Evolutionary conservation across 2,113 vertebrate genomes (phyloP), one percentile per base, ranked within the genome.

Genomic region (Paralichthys olivaceus): DNA sequence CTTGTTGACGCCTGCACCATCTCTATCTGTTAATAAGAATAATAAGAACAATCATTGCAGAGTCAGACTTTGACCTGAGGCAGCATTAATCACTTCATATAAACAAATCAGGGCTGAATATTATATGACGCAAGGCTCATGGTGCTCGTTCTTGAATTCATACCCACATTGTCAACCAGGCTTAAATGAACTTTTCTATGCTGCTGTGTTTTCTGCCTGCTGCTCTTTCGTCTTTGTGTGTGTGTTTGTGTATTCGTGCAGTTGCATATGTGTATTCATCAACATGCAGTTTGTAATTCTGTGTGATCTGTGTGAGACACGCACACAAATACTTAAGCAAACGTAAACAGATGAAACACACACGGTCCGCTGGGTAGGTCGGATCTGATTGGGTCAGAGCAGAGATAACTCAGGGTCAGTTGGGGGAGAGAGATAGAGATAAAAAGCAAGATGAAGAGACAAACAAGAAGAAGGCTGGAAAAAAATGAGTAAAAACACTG

Each of bases 321-420:
- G 65, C 37, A 40, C 65, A 62, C 5, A 67, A 20, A 72, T 20
- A 58, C 51, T 49, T 14, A 37, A 8, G 29, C 55, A 66, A 34
- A 66, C 43, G 40, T 5, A 56, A 55, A 67, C 11, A 57, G 63
- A 71, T 56, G 28, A 53, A 56, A 53, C 64, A 43, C 29, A 23
- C 73, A 62, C 1, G 14, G 54, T 63, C 47, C 37, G 8, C 51
- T 78, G 77, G 40, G 13, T 37, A 67, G 40, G 79, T 45, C 51
- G 29, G 28, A 76, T 62, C 26, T 26, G 68, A 79, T 57, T 43
- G n/a, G 75, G 77, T 71, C 69, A 45, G 55, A 57, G n/a, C 13
- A 49, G 54, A 49, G 74, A 25, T 49, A 69, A 67, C 19, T 53
- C 26, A 0, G 74, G 32, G 25, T 77, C 65, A 28, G 56, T 40